These are phyloP conservation scores for Gisinianus flammeolus DNA, from an alignment of 2,888 invertebrate species.

Conservation along the genomic window DNA sequence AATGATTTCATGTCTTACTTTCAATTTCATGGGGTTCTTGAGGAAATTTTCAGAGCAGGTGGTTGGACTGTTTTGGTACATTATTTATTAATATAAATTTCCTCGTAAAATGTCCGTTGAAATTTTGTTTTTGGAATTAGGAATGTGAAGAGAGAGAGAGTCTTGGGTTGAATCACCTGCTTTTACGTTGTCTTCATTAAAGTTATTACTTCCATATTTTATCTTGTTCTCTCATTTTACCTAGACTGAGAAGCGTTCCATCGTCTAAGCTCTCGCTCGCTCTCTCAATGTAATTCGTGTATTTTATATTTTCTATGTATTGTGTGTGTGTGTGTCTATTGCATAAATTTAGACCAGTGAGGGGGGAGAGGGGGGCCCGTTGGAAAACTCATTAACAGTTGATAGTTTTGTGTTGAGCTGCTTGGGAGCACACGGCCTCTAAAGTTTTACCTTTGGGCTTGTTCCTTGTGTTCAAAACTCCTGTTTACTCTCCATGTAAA, in stretches of 20 bases:
- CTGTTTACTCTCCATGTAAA: too few species aligned
- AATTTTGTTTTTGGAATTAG: constrained; percentile 24
- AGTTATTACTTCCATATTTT: constrained; percentile 16
- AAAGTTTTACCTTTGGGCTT: neutral
- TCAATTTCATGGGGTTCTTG: neutral
- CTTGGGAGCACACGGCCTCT: too few species aligned
- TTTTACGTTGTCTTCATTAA: constrained; percentile 24
- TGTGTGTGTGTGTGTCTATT: neutral
- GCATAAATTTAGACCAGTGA: neutral
- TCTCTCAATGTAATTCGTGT: too few species aligned
- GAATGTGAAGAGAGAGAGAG: neutral
- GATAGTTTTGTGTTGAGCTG: constrained; percentile 7
- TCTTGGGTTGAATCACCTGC: constrained; percentile 5
- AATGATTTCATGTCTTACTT: constrained; percentile 1
- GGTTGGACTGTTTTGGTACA: constrained; percentile 6
- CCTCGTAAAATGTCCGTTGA: constrained; percentile 8
- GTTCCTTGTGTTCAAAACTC: too few species aligned
- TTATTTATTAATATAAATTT: constrained; percentile 24
- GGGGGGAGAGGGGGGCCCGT: neutral
- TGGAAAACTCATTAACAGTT: constrained; percentile 31
- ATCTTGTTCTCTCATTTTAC: constrained; percentile 7
- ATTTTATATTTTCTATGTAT: too few species aligned
- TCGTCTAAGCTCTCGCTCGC: neutral
- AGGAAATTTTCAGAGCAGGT: constrained; percentile 12
- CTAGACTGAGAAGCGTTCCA: neutral